Base-by-base conservation (phyloP, 1,140 invertebrate genomes). In the Magallana gigas region DNA sequence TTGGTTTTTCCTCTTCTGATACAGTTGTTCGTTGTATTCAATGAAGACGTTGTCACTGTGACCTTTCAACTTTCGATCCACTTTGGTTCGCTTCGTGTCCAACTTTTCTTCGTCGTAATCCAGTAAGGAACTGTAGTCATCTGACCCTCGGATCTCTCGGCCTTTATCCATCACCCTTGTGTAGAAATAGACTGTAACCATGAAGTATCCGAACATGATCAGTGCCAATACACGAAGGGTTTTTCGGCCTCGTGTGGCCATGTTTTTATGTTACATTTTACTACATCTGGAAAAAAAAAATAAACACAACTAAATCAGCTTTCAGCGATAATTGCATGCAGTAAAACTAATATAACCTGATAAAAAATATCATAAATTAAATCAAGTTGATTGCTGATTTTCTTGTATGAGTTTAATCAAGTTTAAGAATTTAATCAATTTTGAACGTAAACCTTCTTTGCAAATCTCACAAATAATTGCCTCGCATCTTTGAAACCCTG, bases 111-210 rank as follows among this genome's bases (percentile, higher is more conserved):
- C 68, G 1, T 76, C 68, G 14, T 76, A 76, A 2, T 76, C 68
- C 8, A 76, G 29, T 11, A 29, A 4, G 8, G 68, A 76, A 76
- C 68, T 76, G 68, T 76, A 76, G 23, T 76, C 68, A 12, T 76
- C 68, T 4, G 68, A 23, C 2, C 12, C 18, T 9, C 23, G 6
- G 5, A 29, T 9, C 36, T 76, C 68, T 12, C 23, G 23, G 9
- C 68, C 68, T 9, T 11, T 76, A 5, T 76, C 68, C 23, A 76
- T 36, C 68, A 76, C 68, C 7, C 68, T 23, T 8, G 18, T 76
- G 68, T 76, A 76, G 7, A 76, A 23, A 76, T 76, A 76, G 12
- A 76, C 68, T 1, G 68, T 76, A 29, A 76, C 68, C 29, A 76
- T 8, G 12, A 76, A 11, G 14, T 76, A 76, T 7, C 8, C 23